A percentile compares a stretch with the other conserved stretches of the same genome.
Evolutionary conservation across 1,140 invertebrate species (phyloP).

Genomic region (Lordiphosa mommai): DNA sequence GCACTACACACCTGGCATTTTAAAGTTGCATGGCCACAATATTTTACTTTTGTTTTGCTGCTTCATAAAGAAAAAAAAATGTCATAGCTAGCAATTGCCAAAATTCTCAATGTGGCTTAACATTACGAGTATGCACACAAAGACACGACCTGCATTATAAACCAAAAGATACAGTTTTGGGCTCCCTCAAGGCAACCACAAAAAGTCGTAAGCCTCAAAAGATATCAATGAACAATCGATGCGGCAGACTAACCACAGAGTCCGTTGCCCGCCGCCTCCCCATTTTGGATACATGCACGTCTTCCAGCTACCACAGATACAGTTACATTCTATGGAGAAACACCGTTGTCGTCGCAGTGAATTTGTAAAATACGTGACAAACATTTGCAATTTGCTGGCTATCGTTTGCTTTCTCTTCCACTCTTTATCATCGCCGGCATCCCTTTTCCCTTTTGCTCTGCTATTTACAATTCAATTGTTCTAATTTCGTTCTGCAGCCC

Average conservation of each 20-base stretch:
- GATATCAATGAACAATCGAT: slow-evolving; percentile 76
- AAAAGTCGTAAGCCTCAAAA: slow-evolving; percentile 49
- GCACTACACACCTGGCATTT: neutral
- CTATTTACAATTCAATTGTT: slow-evolving; percentile 78
- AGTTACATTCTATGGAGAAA: slow-evolving; percentile 26
- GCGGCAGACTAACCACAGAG: slow-evolving; percentile 47
- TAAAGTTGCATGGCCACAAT: slow-evolving; percentile 22
- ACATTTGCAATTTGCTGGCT: slow-evolving; percentile 68
- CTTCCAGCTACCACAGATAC: slow-evolving; percentile 29
- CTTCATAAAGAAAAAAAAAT: slow-evolving; percentile 14
- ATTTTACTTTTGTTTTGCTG: slow-evolving; percentile 27
- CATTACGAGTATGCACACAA: slow-evolving; percentile 14
- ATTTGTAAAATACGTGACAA: slow-evolving; percentile 78
- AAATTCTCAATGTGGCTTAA: slow-evolving; percentile 41
- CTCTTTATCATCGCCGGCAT: slow-evolving; percentile 14
- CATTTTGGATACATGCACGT: slow-evolving; percentile 42
- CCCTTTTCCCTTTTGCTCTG: slow-evolving; percentile 27
- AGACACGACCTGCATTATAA: slow-evolving; percentile 65
- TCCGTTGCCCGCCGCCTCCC: neutral
- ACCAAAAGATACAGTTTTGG: slow-evolving; percentile 10
- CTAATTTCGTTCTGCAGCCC: slow-evolving; percentile 58
- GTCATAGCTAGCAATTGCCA: slow-evolving; percentile 16
- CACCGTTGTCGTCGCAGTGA: slow-evolving; percentile 64
- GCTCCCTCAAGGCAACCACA: slow-evolving; percentile 32
- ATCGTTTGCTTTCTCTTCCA: slow-evolving; percentile 1